These are phyloP conservation scores for Drosophila watanabei DNA, from an alignment of 1,140 invertebrate species.

Conservation along the genomic window DNA sequence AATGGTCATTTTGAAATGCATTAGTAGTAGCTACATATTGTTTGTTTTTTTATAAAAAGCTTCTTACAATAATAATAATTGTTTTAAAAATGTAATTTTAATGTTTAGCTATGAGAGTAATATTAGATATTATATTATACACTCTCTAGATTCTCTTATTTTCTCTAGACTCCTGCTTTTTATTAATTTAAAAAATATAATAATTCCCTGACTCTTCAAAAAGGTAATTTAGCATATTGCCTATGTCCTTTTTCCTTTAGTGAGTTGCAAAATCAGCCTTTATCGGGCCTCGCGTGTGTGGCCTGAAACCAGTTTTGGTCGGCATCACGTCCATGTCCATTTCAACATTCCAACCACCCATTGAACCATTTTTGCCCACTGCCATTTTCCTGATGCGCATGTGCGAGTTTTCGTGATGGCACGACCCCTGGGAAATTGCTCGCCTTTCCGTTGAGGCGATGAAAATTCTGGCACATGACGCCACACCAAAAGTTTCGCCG, in stretches of 20 bases:
- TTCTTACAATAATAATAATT: background rate
- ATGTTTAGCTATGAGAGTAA: background rate
- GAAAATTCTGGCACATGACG: conserved; percentile 54
- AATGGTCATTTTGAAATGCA: background rate
- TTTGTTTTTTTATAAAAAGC: background rate
- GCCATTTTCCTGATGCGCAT: conserved; percentile 51
- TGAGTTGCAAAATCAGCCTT: conserved; percentile 36
- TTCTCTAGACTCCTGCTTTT: background rate
- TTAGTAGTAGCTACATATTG: background rate
- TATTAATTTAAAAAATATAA: background rate
- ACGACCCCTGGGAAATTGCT: conserved; percentile 34
- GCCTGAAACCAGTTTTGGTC: conserved; percentile 33
- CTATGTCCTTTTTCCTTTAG: conserved; percentile 13
- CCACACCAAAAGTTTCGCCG: conserved; percentile 43
- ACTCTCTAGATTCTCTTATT: background rate
- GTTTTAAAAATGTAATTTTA: background rate
- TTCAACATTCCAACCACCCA: conserved; percentile 26
- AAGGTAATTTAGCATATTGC: conserved; percentile 15
- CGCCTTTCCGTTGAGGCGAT: conserved; percentile 18
- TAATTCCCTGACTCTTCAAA: background rate
- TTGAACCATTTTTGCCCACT: conserved; percentile 23
- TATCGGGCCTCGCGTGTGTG: conserved; percentile 53
- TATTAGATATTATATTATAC: background rate
- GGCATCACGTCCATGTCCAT: conserved; percentile 14
- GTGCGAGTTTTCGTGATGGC: conserved; percentile 46